These are phyloP conservation scores for Lepus americanus DNA, from an alignment of 2,113 vertebrate species.

Conservation along the genomic window DNA sequence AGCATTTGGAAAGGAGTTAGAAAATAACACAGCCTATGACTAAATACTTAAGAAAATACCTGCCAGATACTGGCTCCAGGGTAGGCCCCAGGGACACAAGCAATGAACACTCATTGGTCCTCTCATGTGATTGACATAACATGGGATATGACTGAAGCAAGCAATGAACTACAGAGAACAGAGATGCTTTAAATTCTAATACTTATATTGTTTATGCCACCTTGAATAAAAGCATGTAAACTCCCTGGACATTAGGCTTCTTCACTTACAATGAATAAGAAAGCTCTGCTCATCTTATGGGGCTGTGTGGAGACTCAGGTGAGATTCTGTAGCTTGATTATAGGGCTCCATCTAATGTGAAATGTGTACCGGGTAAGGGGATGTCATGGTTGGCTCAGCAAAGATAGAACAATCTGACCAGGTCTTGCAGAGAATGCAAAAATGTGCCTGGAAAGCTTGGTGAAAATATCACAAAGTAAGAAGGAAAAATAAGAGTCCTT, in stretches of 20 bases:
- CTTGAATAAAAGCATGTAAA: not conserved
- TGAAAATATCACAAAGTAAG: not conserved
- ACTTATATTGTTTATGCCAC: not conserved
- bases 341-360: not conserved
- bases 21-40: not conserved
- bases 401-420: not conserved
- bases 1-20: not conserved
- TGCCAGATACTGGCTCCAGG: not conserved
- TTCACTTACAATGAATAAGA: not conserved
- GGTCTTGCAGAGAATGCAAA: not conserved
- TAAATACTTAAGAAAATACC: not conserved
- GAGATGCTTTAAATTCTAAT: not conserved
- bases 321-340: not conserved
- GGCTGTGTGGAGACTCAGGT: not conserved
- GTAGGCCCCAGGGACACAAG: not conserved
- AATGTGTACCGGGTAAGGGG: not conserved
- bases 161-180: not conserved
- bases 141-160: not conserved
- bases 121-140: not conserved
- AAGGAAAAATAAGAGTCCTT: not conserved
- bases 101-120: not conserved
- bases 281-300: not conserved
- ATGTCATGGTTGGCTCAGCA: not conserved
- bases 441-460: not conserved
- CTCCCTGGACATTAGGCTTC: not conserved